Conservation (phyloP, 2,113 vertebrate species). For the Emydocephalus ijimae region DNA sequence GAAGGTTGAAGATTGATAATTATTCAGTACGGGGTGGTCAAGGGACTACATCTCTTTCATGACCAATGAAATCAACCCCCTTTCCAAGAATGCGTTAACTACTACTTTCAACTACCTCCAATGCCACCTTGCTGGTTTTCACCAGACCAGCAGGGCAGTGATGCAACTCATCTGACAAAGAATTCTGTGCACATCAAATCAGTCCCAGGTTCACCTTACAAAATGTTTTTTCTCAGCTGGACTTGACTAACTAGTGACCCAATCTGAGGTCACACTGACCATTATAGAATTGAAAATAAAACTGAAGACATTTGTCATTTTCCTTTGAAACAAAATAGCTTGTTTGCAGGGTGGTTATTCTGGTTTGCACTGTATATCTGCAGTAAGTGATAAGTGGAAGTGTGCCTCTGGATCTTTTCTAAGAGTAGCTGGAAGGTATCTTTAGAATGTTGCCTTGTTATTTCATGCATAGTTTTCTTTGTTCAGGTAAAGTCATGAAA, state of each 20-base stretch:
- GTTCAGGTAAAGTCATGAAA: constrained; percentile 87
- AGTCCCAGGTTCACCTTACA: not conserved
- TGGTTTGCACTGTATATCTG: not conserved
- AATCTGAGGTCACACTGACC: not conserved
- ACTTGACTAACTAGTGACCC: not conserved
- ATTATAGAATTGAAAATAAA: not conserved
- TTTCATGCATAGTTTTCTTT: constrained; percentile 29
- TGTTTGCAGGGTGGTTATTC: not conserved
- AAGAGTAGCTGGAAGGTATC: not conserved
- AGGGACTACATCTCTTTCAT: not conserved
- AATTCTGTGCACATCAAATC: not conserved
- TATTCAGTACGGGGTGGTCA: not conserved
- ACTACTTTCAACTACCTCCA: not conserved
- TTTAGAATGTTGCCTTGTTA: constrained; percentile 26
- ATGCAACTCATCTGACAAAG: not conserved
- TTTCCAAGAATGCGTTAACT: not conserved
- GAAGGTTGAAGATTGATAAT: not conserved
- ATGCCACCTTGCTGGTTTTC: not conserved
- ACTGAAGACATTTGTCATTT: not conserved
- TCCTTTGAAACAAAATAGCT: not conserved
- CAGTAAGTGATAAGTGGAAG: not conserved
- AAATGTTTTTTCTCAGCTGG: not conserved
- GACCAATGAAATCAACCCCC: not conserved
- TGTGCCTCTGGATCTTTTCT: not conserved
- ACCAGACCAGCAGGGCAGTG: not conserved